Conservation (phyloP, 1,140 invertebrate genomes). For the Ditylenchus dipsaci region DNA sequence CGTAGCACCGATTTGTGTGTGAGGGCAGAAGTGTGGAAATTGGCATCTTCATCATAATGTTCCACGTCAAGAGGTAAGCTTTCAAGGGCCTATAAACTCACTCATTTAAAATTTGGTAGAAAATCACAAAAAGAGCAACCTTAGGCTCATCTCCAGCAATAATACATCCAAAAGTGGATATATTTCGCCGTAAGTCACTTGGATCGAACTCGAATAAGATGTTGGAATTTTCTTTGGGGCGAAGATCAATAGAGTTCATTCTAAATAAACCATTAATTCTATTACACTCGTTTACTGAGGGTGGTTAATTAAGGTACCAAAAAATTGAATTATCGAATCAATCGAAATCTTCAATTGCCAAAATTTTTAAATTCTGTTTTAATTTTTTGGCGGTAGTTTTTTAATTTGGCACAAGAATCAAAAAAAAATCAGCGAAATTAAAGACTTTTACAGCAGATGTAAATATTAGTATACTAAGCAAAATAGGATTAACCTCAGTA, state of each 20-base stretch:
- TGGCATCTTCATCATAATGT: slow-evolving; percentile 14
- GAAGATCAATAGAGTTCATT: slow-evolving; percentile 9
- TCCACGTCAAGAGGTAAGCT: slow-evolving; percentile 17
- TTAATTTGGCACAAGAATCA: no score
- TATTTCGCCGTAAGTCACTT: slow-evolving; percentile 13
- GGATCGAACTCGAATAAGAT: slow-evolving; percentile 20
- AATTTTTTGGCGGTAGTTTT: no score
- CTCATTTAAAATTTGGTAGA: background rate
- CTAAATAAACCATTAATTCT: background rate
- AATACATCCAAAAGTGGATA: background rate
- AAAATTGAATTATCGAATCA: no score
- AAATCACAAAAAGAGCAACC: background rate
- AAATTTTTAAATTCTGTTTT: background rate
- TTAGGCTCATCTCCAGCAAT: background rate
- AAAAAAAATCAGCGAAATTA: no score
- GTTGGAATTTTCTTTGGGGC: slow-evolving; percentile 14
- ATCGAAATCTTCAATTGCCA: no score
- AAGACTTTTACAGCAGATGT: no score
- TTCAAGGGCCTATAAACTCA: background rate
- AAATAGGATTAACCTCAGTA: no score
- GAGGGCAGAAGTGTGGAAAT: background rate
- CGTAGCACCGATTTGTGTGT: slow-evolving; percentile 14
- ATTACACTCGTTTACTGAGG: no score
- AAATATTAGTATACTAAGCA: no score
- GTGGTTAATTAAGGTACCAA: no score